Percentiles rank a stretch among this genome's conserved stretches.
These are phyloP conservation scores for Corydoras maculifer DNA, from an alignment of 2,113 vertebrate genomes.

Conservation along the genomic window DNA sequence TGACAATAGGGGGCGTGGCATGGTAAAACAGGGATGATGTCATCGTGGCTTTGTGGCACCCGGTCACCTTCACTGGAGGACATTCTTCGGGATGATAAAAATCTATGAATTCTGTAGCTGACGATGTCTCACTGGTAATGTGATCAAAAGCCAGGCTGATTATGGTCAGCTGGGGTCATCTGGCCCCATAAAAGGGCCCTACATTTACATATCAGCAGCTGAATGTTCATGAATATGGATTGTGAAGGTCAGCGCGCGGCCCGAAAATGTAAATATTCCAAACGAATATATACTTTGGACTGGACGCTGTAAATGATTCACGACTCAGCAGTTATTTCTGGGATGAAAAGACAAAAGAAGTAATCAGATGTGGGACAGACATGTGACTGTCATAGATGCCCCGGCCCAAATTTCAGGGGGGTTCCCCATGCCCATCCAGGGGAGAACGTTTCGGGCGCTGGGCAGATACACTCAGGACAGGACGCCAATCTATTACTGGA, in stretches of 20 bases:
- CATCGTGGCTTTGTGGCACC: conserved; percentile 1
- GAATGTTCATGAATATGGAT: conserved; percentile 40
- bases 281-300: conserved; percentile 22
- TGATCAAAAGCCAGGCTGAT: conserved; percentile 37
- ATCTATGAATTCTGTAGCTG: conserved; percentile 30
- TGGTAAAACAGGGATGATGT: too few relatives aligned
- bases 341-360: too few relatives aligned
- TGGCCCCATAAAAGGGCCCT: conserved; percentile 26
- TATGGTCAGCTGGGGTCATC: conserved; percentile 38
- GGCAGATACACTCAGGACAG: too few relatives aligned
- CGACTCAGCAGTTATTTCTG: not conserved
- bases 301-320: conserved; percentile 26
- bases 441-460: too few relatives aligned
- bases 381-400: too few relatives aligned
- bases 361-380: too few relatives aligned
- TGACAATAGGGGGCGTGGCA: too few relatives aligned
- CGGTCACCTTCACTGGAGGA: conserved; percentile 24
- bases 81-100: conserved; percentile 33
- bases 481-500: too few relatives aligned
- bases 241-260: conserved; percentile 37
- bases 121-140: conserved; percentile 36
- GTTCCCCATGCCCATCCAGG: too few relatives aligned
- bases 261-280: conserved; percentile 31
- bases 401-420: too few relatives aligned
- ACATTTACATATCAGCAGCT: conserved; percentile 31